Evolutionary conservation across 1,140 invertebrate species (phyloP).

Genomic region (Scylla paramamosain): DNA sequence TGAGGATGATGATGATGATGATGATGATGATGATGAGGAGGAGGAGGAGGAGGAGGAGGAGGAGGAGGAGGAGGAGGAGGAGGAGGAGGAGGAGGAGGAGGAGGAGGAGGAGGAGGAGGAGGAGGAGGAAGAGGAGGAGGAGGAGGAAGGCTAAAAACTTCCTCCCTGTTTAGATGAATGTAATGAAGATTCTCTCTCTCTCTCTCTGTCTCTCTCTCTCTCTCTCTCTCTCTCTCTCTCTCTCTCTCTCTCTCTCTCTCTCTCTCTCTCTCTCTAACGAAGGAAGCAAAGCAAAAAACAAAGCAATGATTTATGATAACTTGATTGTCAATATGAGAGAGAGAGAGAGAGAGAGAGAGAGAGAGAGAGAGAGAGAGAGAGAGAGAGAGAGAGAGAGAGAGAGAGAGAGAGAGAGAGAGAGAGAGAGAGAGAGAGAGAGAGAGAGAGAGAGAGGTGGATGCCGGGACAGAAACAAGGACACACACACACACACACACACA

Average conservation of each 20-base stretch:
- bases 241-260: slow-evolving; percentile 14
- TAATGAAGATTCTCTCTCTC: background rate
- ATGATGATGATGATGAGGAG: background rate
- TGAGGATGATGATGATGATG: too few relatives aligned
- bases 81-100: background rate
- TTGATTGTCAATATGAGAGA: background rate
- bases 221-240: slow-evolving; percentile 55
- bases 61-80: background rate
- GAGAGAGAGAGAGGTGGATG: background rate
- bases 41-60: background rate
- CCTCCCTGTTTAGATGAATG: background rate
- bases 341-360: background rate
- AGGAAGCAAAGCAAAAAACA: background rate
- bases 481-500: background rate
- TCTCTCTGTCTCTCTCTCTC: background rate
- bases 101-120: slow-evolving; percentile 31
- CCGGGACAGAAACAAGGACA: background rate
- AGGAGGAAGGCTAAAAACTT: background rate
- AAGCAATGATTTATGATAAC: background rate
- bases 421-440: background rate
- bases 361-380: background rate
- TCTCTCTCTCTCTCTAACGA: background rate
- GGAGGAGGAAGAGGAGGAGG: slow-evolving; percentile 7
- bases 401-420: background rate
- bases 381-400: background rate